Conservation (phyloP, 2,797 vertebrate genomes). For the Melanogrammus aeglefinus region DNA sequence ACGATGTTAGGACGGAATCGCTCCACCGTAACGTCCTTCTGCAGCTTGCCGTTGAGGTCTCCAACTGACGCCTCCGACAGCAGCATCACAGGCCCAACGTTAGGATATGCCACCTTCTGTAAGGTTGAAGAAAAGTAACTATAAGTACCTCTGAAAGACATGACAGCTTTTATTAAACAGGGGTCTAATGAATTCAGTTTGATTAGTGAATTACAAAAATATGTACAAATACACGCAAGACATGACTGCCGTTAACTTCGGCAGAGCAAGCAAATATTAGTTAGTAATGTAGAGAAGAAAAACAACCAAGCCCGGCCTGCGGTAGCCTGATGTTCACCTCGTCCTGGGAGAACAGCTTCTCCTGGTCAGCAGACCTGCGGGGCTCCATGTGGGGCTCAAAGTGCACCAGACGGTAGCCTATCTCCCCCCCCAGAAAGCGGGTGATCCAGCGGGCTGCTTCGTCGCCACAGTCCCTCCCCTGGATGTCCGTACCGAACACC, state of each 20-base stretch:
- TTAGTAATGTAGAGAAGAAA: background rate
- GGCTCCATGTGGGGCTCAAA: slow-evolving; percentile 82
- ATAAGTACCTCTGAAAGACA: background rate
- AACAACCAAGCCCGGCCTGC: background rate
- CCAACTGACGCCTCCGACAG: slow-evolving; percentile 85
- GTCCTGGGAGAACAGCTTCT: slow-evolving; percentile 50
- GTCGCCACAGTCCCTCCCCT: slow-evolving; percentile 90
- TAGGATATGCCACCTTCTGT: slow-evolving; percentile 82
- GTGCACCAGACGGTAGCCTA: slow-evolving; percentile 81
- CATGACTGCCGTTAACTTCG: background rate
- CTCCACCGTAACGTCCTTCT: slow-evolving; percentile 75
- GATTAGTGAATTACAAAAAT: background rate
- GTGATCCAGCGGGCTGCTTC: slow-evolving; percentile 84
- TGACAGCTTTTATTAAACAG: background rate
- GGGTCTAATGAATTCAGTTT: background rate
- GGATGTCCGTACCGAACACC: slow-evolving; percentile 79
- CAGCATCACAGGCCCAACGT: slow-evolving; percentile 82
- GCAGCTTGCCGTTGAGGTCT: slow-evolving; percentile 80
- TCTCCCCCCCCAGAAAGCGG: slow-evolving; percentile 72
- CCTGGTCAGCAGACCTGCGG: slow-evolving; percentile 55
- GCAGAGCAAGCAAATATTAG: background rate
- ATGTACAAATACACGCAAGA: background rate
- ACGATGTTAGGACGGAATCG: slow-evolving; percentile 89
- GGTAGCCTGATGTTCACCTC: slow-evolving; percentile 60
- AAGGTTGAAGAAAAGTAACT: background rate